Base-by-base conservation (phyloP, 2,797 vertebrate species). In the Bufotes viridis region DNA sequence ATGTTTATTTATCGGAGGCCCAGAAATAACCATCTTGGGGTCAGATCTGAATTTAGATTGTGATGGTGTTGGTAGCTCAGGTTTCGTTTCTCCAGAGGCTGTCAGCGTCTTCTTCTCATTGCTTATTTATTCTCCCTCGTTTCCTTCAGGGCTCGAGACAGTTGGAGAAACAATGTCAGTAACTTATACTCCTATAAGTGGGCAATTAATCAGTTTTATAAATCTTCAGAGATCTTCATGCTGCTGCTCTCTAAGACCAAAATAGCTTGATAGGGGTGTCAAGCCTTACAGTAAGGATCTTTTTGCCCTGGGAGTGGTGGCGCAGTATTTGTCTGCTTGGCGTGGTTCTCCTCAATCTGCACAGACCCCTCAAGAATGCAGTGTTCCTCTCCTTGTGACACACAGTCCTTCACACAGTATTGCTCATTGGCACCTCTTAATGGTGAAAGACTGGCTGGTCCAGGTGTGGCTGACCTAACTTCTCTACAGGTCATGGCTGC, bases 151-250 rank as follows among this genome's bases (percentile, higher is more conserved):
- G 61, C 26, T 86, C 18, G 1, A 53, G 76, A 69, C 61, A 57
- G 76, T 86, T 86, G 85, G 63, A 86, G 75, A 80, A 86, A 80
- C 61, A 79, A 57, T 80, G 63, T 86, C 85, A 86, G 85, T 86
- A 79, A 86, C 75, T 65, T 22, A 86, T 42, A 86, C 85, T 69
- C 76, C 49, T 80, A 58, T 70, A 80, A 67, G 24, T 26, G n/a
- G 7, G 76, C 85, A 70, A 80, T 86, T 80, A 57, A 86, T 86
- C 84, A 78, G 74, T 11, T 29, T 78, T 85, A 85, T 85, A 78
- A 78, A 85, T 78, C 74, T 24, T 10, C 22, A 20, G 7, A 24
- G 26, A 29, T 60, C 22, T 74, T 22, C 29, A 34, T 83, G 49
- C 70, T 42, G 42, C 70, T 4, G 57, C 3, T 85, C 3, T 85